Conservation (phyloP, 2,888 invertebrate species). For the Machimus atricapillus region DNA sequence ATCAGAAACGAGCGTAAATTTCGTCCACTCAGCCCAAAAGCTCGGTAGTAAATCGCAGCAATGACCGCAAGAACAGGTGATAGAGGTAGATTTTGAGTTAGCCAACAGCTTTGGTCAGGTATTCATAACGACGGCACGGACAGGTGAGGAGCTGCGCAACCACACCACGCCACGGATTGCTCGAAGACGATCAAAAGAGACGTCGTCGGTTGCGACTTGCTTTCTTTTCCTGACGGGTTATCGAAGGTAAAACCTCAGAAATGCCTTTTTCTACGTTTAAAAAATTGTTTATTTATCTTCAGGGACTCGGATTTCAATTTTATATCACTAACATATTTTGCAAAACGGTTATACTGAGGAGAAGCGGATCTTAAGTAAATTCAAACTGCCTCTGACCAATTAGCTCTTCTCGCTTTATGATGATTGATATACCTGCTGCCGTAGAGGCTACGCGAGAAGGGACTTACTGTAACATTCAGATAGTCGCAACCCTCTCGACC, state of each 20-base stretch:
- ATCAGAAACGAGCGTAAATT: not conserved
- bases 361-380: not conserved
- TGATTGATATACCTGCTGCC: not conserved
- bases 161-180: not conserved
- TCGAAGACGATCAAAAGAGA: not conserved
- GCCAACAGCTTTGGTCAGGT: not conserved
- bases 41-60: not conserved
- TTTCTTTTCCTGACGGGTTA: not conserved
- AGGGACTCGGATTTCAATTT: not conserved
- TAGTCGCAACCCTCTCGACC: not conserved
- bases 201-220: not conserved
- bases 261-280: not conserved
- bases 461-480: not conserved
- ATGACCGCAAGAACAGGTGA: not conserved
- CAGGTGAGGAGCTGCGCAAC: not conserved
- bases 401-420: not conserved
- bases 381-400: not conserved
- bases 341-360: not conserved
- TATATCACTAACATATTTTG: not conserved
- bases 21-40: not conserved
- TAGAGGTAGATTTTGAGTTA: not conserved
- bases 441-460: not conserved
- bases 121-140: not conserved
- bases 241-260: not conserved
- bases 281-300: not conserved